Base-by-base conservation (phyloP, 2,113 vertebrate genomes). In the Urocitellus parryii region DNA sequence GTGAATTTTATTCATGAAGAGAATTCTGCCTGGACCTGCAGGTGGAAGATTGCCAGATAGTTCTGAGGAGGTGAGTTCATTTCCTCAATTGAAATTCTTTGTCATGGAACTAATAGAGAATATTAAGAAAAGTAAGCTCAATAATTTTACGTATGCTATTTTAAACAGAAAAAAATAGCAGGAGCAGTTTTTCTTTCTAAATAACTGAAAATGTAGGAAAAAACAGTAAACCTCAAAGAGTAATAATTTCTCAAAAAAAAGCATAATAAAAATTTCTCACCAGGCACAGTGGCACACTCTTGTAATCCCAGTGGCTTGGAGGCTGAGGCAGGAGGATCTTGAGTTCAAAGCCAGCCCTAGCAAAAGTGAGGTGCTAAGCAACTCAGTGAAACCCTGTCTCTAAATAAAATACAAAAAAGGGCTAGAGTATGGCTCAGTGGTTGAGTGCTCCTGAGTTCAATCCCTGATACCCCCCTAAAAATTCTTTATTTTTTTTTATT, bases 11-110 rank as follows among this genome's bases (percentile, higher is more conserved):
- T 97, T 97, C 78, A 95, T 0, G 77, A 84, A 96, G 45, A 96
- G 92, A 95, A 18, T 95, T 98, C 74, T 98, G 98, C 91, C 88
- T 98, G 91, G 94, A 98, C 7, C 97, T 97, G 80, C 95, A 97
- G 12, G 0, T 95, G 98, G 94, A 73, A 11, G 53, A 20, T 97
- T 94, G 82, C 93, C 4, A 58, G 22, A 0, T 51, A 58, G 13
- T 91, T 96, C 86, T 0, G 0, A 96, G 91, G 48, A 97, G 6
- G 8, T 45, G 12, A 22, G 3, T 37, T 87, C 27, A 90, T 93
- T 93, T 95, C 51, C 14, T 9, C 51, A 63, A 4, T 81, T 81
- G 65, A 88, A 67, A 92, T 32, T 76, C 24, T 90, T 95, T 90
- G 29, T 87, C 5, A 39, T 72, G 4, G 13, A 87, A 72, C 10